Conservation (phyloP, 2,888 invertebrate genomes). For the Scaptomyza polygonia region DNA sequence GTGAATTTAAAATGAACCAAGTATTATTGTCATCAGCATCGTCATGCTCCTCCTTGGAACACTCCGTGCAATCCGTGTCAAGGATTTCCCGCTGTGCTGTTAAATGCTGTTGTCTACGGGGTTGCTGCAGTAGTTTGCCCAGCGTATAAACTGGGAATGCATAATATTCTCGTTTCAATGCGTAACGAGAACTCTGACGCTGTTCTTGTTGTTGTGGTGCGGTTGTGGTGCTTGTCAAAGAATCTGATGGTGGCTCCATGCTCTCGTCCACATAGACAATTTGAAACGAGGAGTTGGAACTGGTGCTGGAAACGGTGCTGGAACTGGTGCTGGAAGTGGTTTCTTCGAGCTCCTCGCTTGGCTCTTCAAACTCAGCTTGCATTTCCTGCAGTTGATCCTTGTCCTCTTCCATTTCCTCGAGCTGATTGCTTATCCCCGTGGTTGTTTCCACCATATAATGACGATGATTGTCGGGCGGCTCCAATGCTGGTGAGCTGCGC, state of each 20-base stretch:
- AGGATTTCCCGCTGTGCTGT: slow-evolving; percentile 2
- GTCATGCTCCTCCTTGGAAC: slow-evolving; percentile 11
- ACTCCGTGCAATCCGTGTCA: slow-evolving; percentile 5
- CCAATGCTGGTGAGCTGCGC: slow-evolving; percentile 19
- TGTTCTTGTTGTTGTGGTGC: slow-evolving; percentile 5
- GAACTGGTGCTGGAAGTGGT: slow-evolving; percentile 4
- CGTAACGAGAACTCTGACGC: slow-evolving; percentile 70
- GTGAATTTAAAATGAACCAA: slow-evolving; percentile 80
- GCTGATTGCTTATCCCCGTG: slow-evolving; percentile 1
- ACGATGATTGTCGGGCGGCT: slow-evolving; percentile 68
- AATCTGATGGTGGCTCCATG: slow-evolving; percentile 60
- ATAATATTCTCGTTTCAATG: slow-evolving; percentile 64
- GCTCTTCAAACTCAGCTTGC: slow-evolving; percentile 1
- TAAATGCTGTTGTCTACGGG: slow-evolving; percentile 2
- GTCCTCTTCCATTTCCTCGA: neutral
- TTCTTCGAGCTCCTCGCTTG: slow-evolving; percentile 16
- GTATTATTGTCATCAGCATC: slow-evolving; percentile 51
- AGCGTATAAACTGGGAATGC: slow-evolving; percentile 78
- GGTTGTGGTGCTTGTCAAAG: slow-evolving; percentile 14
- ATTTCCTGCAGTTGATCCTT: slow-evolving; percentile 14
- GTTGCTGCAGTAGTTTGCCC: slow-evolving; percentile 65
- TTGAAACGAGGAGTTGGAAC: slow-evolving; percentile 50
- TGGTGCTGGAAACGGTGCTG: slow-evolving; percentile 1
- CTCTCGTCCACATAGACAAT: slow-evolving; percentile 77
- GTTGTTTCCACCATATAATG: slow-evolving; percentile 9